Evolutionary conservation across 2,797 vertebrate species (phyloP).

Genomic region (Sebastes aleutianus): DNA sequence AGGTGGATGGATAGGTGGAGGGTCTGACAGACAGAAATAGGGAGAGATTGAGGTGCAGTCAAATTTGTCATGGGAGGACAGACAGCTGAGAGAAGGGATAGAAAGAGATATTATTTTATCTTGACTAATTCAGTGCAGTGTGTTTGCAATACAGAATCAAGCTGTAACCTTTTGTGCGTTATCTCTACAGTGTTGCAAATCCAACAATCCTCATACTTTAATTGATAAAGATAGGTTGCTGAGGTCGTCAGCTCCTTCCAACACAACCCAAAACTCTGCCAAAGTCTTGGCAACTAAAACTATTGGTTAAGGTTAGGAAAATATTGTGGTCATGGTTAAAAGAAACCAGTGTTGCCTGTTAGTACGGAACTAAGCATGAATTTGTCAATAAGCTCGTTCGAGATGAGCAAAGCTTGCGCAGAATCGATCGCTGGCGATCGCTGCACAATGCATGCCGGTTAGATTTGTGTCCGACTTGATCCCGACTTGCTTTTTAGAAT

Average conservation of each 20-base stretch:
- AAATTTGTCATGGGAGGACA: slow-evolving; percentile 30
- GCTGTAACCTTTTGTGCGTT: neutral
- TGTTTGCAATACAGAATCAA: neutral
- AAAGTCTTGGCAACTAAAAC: neutral
- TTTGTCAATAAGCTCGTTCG: neutral
- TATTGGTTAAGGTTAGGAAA: neutral
- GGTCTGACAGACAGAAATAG: slow-evolving; percentile 46
- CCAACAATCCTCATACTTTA: neutral
- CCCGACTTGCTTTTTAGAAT: neutral
- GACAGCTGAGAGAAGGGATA: slow-evolving; percentile 31
- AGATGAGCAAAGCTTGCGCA: too few species aligned
- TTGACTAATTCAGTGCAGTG: neutral
- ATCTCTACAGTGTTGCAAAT: neutral
- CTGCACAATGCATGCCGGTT: too few species aligned
- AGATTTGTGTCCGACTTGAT: too few species aligned
- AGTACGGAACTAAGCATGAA: neutral
- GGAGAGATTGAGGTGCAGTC: slow-evolving; percentile 38
- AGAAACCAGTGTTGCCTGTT: neutral
- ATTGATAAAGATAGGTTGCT: neutral
- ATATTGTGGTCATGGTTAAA: neutral
- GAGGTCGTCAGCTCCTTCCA: neutral
- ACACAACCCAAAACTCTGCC: neutral
- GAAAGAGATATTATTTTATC: slow-evolving; percentile 24
- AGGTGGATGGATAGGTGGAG: slow-evolving; percentile 30
- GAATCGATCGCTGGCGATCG: too few species aligned